A percentile compares a stretch with the other conserved stretches of the same genome.
These are phyloP conservation scores for Morus bassanus DNA, from an alignment of 2,797 vertebrate genomes.

Conservation along the genomic window DNA sequence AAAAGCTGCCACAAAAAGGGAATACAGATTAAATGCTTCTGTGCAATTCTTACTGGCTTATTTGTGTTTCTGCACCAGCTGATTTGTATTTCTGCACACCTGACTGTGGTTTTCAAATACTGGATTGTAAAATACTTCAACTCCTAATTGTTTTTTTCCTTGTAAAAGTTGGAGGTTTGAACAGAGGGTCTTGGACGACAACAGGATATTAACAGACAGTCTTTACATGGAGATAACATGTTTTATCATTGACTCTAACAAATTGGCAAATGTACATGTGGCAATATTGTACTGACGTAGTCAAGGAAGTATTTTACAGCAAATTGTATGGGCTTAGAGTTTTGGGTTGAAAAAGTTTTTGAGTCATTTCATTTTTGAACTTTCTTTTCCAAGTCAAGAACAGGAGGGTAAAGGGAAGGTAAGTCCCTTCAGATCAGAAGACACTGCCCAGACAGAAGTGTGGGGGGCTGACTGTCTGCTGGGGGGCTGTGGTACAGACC, in stretches of 20 bases:
- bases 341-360: neutral
- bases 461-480: neutral
- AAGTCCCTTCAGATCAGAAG: neutral
- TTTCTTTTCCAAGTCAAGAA: neutral
- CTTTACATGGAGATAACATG: neutral
- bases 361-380: neutral
- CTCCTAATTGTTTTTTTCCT: neutral
- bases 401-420: neutral
- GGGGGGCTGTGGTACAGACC: neutral
- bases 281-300: neutral
- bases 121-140: neutral
- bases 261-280: rapidly evolving
- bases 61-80: neutral
- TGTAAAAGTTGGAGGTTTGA: neutral
- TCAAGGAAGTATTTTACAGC: neutral
- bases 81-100: neutral
- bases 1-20: neutral
- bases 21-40: neutral
- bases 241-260: neutral
- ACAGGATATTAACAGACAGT: neutral
- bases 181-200: neutral
- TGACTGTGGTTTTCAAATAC: neutral
- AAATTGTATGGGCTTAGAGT: neutral
- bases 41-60: neutral
- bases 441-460: too few species aligned